Evolutionary conservation across 1,140 invertebrate genomes (phyloP).

Genomic region (Conopomorpha cramerella): DNA sequence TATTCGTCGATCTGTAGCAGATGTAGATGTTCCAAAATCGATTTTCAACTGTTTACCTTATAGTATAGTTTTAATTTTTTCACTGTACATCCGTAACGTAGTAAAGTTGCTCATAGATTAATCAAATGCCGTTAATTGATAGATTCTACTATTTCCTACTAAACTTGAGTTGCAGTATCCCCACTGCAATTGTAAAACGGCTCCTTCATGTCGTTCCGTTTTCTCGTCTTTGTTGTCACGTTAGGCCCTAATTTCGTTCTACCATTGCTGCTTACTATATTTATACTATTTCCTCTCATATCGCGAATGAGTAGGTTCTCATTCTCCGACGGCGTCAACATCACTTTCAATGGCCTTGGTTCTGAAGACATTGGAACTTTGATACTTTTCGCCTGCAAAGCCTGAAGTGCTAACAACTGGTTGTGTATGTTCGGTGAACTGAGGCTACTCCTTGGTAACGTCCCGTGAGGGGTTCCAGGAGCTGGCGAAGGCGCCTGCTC

Average conservation of each 20-base stretch:
- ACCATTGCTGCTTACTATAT: conserved; percentile 23
- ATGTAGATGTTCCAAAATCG: no score
- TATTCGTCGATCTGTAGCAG: no score
- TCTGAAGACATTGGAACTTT: conserved; percentile 15
- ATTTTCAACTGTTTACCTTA: no score
- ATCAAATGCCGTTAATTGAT: no score
- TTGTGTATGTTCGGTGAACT: conserved; percentile 52
- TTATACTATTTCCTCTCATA: conserved; percentile 25
- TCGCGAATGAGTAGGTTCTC: conserved; percentile 23
- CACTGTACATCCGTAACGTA: no score
- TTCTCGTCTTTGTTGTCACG: conserved; percentile 23
- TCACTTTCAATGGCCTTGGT: conserved; percentile 28
- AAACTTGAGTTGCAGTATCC: conserved; percentile 42
- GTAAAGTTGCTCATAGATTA: no score
- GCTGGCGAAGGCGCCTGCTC: conserved; percentile 55
- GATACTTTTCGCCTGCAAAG: conserved; percentile 18
- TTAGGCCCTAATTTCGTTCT: conserved; percentile 24
- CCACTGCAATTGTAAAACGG: conserved; percentile 29
- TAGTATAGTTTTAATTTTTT: no score
- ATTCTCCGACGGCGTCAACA: conserved; percentile 21
- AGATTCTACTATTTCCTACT: conserved; percentile 7
- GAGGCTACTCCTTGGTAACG: conserved; percentile 40
- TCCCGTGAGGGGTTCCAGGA: conserved; percentile 46
- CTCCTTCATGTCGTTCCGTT: conserved; percentile 39
- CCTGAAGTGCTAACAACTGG: conserved; percentile 33